Conservation (phyloP, 2,797 vertebrate species). For the Coranthus polyacanthus region DNA sequence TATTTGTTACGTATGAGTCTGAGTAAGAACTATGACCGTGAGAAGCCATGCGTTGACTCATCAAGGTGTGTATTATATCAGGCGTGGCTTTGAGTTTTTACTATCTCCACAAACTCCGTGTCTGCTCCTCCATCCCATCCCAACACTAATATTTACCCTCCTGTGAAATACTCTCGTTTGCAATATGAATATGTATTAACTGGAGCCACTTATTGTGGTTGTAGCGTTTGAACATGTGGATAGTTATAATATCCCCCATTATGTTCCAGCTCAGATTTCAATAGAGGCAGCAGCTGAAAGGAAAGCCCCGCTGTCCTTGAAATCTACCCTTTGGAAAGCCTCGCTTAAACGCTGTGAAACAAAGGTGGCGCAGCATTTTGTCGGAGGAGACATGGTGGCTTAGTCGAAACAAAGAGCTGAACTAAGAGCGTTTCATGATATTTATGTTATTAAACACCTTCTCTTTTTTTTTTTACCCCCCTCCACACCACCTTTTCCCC, state of each 20-base stretch:
- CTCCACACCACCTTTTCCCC: constrained; percentile 56
- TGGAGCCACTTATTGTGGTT: constrained; percentile 53
- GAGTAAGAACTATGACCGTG: not conserved
- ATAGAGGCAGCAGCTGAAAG: constrained; percentile 68
- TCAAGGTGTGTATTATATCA: not conserved
- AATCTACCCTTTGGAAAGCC: constrained; percentile 78
- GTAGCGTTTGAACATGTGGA: constrained; percentile 62
- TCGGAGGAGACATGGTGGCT: constrained; percentile 78
- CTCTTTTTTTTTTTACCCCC: no score
- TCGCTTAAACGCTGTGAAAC: constrained; percentile 74
- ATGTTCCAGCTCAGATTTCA: constrained; percentile 71
- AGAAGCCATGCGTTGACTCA: not conserved
- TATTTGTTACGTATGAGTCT: no score
- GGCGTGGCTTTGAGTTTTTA: not conserved
- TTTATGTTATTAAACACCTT: constrained; percentile 76
- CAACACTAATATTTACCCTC: not conserved
- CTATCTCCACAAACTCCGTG: not conserved
- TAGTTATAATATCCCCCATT: constrained; percentile 73
- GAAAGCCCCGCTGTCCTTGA: constrained; percentile 78
- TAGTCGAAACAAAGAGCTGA: constrained; percentile 80
- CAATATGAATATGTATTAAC: constrained; percentile 64
- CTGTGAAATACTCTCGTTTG: constrained; percentile 28
- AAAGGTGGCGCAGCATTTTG: constrained; percentile 79
- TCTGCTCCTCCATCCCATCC: not conserved
- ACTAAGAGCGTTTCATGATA: constrained; percentile 83